phyloP scores from a whole-genome alignment of 1,140 invertebrate genomes.

The Dendroctonus ponderosae region DNA sequence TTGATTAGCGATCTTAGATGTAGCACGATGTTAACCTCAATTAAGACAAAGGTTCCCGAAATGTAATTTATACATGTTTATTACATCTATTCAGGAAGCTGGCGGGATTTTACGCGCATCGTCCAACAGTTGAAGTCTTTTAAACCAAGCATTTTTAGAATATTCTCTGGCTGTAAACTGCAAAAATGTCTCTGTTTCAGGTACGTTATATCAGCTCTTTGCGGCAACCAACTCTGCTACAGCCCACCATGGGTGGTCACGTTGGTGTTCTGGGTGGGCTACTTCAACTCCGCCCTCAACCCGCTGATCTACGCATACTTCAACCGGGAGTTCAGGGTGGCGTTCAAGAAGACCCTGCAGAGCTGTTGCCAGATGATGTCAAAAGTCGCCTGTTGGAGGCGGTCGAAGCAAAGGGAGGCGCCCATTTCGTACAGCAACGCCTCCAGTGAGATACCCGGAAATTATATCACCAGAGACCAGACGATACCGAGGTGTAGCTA shows the following conservation, averaged over 20 bases:
- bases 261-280: slow-evolving; percentile 94
- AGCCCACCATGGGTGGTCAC: slow-evolving; percentile 77
- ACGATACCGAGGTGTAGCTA: slow-evolving; percentile 42
- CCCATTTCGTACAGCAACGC: slow-evolving; percentile 58
- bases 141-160: too few species aligned
- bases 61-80: too few species aligned
- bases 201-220: slow-evolving; percentile 80
- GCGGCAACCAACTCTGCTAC: slow-evolving; percentile 65
- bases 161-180: too few species aligned
- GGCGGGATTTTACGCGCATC: too few species aligned
- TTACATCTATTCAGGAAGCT: too few species aligned
- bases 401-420: slow-evolving; percentile 46
- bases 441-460: slow-evolving; percentile 64
- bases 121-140: too few species aligned
- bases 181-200: slow-evolving; percentile 50
- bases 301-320: slow-evolving; percentile 97
- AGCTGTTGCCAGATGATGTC: slow-evolving; percentile 64
- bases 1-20: too few species aligned
- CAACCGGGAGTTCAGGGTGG: slow-evolving; percentile 90
- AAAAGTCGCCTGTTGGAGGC: slow-evolving; percentile 41
- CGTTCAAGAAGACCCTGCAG: slow-evolving; percentile 89
- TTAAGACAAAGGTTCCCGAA: too few species aligned
- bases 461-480: slow-evolving; percentile 53
- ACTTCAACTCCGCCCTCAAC: slow-evolving; percentile 95
- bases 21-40: too few species aligned